Base-by-base conservation (phyloP, 1,140 invertebrate genomes). In the Drosophila teissieri region DNA sequence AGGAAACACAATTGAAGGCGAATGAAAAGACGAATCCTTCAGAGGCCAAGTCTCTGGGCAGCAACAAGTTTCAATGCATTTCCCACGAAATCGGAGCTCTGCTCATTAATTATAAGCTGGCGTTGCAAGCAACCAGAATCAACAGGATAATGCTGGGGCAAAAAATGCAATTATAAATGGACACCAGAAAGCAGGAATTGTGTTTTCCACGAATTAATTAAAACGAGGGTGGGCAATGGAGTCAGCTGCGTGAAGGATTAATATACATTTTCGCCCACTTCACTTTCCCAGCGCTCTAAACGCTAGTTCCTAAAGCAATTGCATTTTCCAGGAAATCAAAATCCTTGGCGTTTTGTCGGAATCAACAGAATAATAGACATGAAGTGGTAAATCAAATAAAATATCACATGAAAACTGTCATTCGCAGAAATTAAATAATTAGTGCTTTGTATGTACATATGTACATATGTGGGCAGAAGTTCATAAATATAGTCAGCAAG, bases 51-150 rank as follows among this genome's bases (percentile, higher is more conserved):
- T 15, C 11, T 12, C 2, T 14, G 2, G 10, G 3, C n/a, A 34
- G 49, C 49, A 51, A 36, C 49, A 34, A 51, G 49, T 51, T 51
- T 14, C 4, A 17, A 34, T 34, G 10, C 27, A 17, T 36, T 36
- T 51, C 15, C 24, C 15, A 19, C 15, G 49, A 52, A 52, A 52
- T 52, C 31, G 27, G 49, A 52, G 31, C 11, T 15, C 15, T 19
- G 49, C 31, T 52, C 49, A 52, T 52, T 52, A 52, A 52, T 36
- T 52, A 52, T 36, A 10, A 10, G 27, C 31, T 36, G 49, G 5
- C 5, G n/a, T 19, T 17, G 31, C 31, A 52, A 19, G 34, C 10
- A 19, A 52, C 49, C 11, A 36, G 31, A 52, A 52, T 52, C 31
- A 52, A 52, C 27, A 17, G 49, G 27, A 52, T 52, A 52, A 52